phyloP scores from a whole-genome alignment of 2,113 vertebrate species.

The Haemorhous mexicanus region DNA sequence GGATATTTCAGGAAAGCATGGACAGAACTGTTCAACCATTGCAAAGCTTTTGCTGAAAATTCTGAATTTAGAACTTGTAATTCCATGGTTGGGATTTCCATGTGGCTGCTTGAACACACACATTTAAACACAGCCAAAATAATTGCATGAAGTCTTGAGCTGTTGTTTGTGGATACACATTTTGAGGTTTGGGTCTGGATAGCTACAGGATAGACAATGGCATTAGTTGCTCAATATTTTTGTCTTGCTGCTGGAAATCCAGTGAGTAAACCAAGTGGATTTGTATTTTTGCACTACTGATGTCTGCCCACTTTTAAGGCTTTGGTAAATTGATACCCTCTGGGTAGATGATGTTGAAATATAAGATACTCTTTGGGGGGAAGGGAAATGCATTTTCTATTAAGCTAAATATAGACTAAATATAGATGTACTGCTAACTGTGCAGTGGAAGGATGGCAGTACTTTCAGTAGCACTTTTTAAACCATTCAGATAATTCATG shows the following conservation, averaged over 20 bases:
- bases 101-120: not conserved
- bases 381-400: not conserved
- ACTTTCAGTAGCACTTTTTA: not conserved
- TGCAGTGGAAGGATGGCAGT: not conserved
- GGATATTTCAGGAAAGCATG: rapidly evolving
- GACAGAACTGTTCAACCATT: not conserved
- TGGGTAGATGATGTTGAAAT: not conserved
- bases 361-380: not conserved
- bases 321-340: not conserved
- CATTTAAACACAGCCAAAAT: not conserved
- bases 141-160: not conserved
- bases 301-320: not conserved
- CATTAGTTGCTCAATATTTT: not conserved
- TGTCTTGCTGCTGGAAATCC: not conserved
- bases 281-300: not conserved
- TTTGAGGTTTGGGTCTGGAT: not conserved
- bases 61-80: not conserved
- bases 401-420: conserved; percentile 4
- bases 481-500: not conserved
- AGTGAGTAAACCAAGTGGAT: not conserved
- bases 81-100: not conserved
- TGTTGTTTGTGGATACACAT: not conserved
- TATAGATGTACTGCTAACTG: not conserved
- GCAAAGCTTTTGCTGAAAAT: not conserved
- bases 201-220: not conserved